These are phyloP conservation scores for Laodelphax striatellus DNA, from an alignment of 1,140 invertebrate species.

Conservation along the genomic window DNA sequence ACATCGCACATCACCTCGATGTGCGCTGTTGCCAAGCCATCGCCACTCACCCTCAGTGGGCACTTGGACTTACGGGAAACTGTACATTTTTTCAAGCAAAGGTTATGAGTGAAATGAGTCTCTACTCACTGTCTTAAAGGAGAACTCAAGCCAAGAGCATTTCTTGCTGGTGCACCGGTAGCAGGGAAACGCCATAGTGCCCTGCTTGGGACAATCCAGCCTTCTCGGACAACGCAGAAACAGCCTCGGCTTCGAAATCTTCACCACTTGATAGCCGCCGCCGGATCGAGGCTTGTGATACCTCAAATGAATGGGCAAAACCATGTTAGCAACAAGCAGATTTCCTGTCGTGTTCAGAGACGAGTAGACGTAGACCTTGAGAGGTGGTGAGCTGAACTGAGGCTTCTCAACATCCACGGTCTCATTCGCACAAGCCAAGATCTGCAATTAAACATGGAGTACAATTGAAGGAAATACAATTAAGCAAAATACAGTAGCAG, in stretches of 20 bases:
- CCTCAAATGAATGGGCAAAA: constrained; percentile 1
- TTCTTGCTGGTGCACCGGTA: not conserved
- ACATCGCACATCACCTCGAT: too few relatives aligned
- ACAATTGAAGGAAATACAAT: too few relatives aligned
- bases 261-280: constrained; percentile 2
- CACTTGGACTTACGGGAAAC: too few relatives aligned
- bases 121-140: constrained; percentile 7
- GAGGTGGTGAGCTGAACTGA: not conserved
- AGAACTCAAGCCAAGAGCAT: constrained; percentile 2
- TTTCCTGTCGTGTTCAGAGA: not conserved
- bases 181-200: not conserved
- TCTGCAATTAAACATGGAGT: too few relatives aligned
- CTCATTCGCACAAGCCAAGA: constrained; percentile 3
- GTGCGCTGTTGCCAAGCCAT: too few relatives aligned
- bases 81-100: too few relatives aligned
- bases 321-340: not conserved
- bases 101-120: too few relatives aligned
- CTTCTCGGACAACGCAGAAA: constrained; percentile 2
- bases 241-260: not conserved
- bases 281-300: constrained; percentile 1
- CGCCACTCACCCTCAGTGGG: too few relatives aligned
- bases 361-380: constrained; percentile 2
- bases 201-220: constrained; percentile 3
- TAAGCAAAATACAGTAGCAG: too few relatives aligned
- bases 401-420: constrained; percentile 6